phyloP scores from a whole-genome alignment of 2,888 invertebrate genomes.

The Ophonus ardosiacus region DNA sequence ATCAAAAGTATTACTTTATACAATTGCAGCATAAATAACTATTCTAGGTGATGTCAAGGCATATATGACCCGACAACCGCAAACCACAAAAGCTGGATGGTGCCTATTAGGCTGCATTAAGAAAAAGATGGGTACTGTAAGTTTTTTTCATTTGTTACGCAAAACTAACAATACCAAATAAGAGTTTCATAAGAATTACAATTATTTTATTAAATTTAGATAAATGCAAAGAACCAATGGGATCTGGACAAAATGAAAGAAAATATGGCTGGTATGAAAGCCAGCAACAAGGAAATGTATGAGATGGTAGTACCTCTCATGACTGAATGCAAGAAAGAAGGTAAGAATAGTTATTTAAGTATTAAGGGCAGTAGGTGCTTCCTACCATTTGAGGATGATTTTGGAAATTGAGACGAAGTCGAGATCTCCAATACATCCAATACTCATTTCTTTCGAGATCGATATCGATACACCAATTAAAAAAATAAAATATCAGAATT shows the following conservation, averaged over 20 bases:
- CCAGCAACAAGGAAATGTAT: background rate
- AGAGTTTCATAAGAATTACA: no score
- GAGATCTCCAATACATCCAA: no score
- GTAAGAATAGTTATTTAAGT: no score
- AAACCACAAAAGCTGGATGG: background rate
- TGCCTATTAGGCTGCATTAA: background rate
- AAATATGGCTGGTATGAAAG: background rate
- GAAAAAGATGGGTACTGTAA: background rate
- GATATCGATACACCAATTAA: no score
- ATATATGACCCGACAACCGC: background rate
- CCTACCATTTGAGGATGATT: no score
- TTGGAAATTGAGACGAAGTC: no score
- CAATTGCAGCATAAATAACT: no score
- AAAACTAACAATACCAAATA: no score
- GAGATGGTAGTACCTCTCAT: background rate
- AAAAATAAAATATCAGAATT: no score
- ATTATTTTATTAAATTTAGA: background rate
- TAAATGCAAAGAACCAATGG: background rate
- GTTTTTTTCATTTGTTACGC: background rate
- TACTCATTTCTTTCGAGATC: no score
- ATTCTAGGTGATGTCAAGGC: background rate
- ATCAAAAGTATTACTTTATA: no score
- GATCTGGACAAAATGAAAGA: background rate
- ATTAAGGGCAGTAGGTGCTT: no score
- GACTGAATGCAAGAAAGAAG: background rate